Evolutionary conservation across 2,113 vertebrate genomes (phyloP).

Genomic region (Oreochromis spilurus): DNA sequence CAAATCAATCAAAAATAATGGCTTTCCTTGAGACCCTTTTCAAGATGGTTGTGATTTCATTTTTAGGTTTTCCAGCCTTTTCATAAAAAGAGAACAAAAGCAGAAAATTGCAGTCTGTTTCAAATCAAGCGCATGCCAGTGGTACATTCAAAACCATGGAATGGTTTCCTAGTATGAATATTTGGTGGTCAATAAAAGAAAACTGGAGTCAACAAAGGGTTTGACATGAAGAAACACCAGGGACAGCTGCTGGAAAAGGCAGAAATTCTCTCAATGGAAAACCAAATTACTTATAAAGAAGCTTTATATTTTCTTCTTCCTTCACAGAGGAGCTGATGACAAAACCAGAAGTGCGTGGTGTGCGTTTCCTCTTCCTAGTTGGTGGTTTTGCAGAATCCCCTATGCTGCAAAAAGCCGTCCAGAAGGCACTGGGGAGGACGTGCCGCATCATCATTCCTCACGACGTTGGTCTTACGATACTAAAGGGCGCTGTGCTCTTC

Average conservation of each 20-base stretch:
- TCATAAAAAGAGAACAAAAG: neutral
- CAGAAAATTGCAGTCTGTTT: neutral
- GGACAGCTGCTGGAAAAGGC: neutral
- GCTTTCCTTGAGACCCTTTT: neutral
- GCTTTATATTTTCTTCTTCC: neutral
- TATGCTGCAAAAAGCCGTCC: conserved; percentile 85
- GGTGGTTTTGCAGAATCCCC: conserved; percentile 92
- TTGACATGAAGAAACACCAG: neutral
- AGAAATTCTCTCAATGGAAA: neutral
- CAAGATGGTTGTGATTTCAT: neutral
- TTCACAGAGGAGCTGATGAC: conserved; percentile 78
- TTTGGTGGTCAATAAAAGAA: neutral
- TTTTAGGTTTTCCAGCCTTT: neutral
- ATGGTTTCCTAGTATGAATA: neutral
- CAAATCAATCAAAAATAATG: neutral
- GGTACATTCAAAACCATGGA: neutral
- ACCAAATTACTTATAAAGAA: neutral
- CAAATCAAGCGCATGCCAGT: conserved; percentile 19
- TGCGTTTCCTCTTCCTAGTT: conserved; percentile 93
- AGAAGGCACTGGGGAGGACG: conserved; percentile 72
- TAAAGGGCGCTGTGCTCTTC: conserved; percentile 94
- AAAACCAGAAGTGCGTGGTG: conserved; percentile 80
- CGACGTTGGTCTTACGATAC: conserved; percentile 90
- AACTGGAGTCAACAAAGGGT: neutral
- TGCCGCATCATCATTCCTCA: conserved; percentile 92